Evolutionary conservation across 1,140 invertebrate species (phyloP).

Genomic region (Pachyrhynchus sulphureomaculatus): DNA sequence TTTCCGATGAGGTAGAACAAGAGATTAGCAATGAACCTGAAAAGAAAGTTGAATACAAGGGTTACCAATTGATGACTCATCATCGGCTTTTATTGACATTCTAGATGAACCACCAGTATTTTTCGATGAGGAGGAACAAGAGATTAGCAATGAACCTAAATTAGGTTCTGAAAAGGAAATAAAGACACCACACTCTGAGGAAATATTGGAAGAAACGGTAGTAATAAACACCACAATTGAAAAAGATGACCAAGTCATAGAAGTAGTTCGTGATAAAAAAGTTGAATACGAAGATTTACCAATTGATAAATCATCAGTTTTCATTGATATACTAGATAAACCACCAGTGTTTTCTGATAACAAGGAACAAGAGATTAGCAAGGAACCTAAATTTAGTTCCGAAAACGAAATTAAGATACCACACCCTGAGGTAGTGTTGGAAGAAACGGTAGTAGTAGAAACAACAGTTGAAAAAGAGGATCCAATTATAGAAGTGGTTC

Average conservation of each 20-base stretch:
- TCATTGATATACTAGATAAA: conserved; percentile 51
- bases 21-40: no score
- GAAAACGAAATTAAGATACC: background rate
- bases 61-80: conserved; percentile 40
- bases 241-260: background rate
- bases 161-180: background rate
- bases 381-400: background rate
- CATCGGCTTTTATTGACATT: conserved; percentile 52
- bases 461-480: background rate
- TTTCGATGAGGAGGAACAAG: conserved; percentile 1
- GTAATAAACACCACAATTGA: no score
- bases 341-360: conserved; percentile 8
- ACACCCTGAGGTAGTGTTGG: no score
- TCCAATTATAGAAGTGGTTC: background rate
- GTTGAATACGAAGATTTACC: conserved; percentile 45
- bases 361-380: background rate
- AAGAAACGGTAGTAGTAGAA: no score
- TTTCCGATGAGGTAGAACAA: conserved; percentile 37
- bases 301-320: conserved; percentile 48
- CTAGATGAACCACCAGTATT: conserved; percentile 42
- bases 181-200: background rate
- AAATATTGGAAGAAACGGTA: no score
- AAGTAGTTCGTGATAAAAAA: background rate
- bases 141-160: background rate
- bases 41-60: conserved; percentile 46